Base-by-base conservation (phyloP, 2,888 invertebrate species). In the Amblyjoppa fuscipennis region DNA sequence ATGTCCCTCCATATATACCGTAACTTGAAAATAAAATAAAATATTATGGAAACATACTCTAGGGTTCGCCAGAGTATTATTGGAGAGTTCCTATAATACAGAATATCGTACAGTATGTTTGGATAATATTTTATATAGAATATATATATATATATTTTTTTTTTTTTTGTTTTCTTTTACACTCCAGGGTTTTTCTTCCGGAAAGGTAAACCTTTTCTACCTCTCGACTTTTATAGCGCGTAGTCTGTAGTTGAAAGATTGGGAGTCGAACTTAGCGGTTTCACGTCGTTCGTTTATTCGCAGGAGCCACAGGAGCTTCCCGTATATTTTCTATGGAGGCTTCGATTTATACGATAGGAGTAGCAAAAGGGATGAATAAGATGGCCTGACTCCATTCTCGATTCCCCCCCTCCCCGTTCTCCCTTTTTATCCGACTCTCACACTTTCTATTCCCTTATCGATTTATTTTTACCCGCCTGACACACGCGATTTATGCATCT, bases 401-500 rank as follows among this genome's bases (percentile, higher is more conserved):
- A 25, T 70, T 59, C 45, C 45, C 13, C 13, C 41, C 41, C 41
- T 3, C 51, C 16, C 31, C 56, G 20, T n/a, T 70, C 70, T 49
- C 34, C 31, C 3, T 34, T 13, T 45, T 20, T 28, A 20, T 45
- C 11, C 28, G 49, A 28, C 28, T 31, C 34, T 45, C n/a, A 2
- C n/a, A 7, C 28, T 80, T 28, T 38, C 51, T 68, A 38, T 49
- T 20, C 25, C 64, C 71, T 45, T 80, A 80, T 80, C 71, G 79
- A 71, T 80, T 71, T 73, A 66, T 64, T 13, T 61, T 16, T 28
- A 71, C 71, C 4, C 11, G 28, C 13, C 51, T 38, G 61, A 64
- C 79, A 73, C 28, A 53, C 53, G 64, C 31, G 64, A 71, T 79
- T 71, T 79, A 79, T 80, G 79, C 71, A 38, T 73, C 49, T 66